Evolutionary conservation across 2,888 invertebrate species (phyloP).

Genomic region (Melanotus villosus): DNA sequence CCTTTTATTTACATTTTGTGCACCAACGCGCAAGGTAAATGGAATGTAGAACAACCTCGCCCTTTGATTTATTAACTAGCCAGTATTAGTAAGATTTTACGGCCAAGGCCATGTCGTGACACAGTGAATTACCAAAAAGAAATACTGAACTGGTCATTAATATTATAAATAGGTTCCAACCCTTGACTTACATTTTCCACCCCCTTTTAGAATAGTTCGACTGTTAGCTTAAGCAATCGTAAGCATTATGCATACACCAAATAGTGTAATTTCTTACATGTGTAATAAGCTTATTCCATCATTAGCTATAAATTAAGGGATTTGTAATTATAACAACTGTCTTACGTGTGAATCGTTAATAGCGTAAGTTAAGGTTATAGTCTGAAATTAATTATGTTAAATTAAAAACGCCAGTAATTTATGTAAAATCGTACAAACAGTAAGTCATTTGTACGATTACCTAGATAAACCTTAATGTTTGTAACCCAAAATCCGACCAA

Average conservation of each 20-base stretch:
- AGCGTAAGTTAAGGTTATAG: neutral
- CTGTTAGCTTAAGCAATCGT: slow-evolving; percentile 19
- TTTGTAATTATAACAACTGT: neutral
- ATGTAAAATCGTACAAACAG: no score
- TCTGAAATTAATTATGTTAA: no score
- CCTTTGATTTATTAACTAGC: slow-evolving; percentile 20
- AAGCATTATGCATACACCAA: slow-evolving; percentile 21
- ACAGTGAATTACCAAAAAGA: slow-evolving; percentile 20
- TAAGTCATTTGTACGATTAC: no score
- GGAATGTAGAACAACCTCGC: slow-evolving; percentile 9
- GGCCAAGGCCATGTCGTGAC: slow-evolving; percentile 27
- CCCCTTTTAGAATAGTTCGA: slow-evolving; percentile 2
- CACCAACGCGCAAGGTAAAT: neutral
- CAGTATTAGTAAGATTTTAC: neutral
- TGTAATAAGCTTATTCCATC: slow-evolving; percentile 4
- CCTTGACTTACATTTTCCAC: slow-evolving; percentile 10
- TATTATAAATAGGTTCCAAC: slow-evolving; percentile 21
- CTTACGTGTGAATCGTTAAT: no score
- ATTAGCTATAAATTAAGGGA: neutral
- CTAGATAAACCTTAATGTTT: neutral
- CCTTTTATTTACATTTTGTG: neutral
- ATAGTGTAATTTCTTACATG: neutral
- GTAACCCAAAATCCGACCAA: slow-evolving; percentile 13
- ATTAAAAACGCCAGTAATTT: no score
- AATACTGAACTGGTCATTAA: slow-evolving; percentile 23